Percentiles rank a stretch among this genome's conserved stretches.
Conservation (phyloP, 2,113 vertebrate genomes). For the Salvelinus namaycush region DNA sequence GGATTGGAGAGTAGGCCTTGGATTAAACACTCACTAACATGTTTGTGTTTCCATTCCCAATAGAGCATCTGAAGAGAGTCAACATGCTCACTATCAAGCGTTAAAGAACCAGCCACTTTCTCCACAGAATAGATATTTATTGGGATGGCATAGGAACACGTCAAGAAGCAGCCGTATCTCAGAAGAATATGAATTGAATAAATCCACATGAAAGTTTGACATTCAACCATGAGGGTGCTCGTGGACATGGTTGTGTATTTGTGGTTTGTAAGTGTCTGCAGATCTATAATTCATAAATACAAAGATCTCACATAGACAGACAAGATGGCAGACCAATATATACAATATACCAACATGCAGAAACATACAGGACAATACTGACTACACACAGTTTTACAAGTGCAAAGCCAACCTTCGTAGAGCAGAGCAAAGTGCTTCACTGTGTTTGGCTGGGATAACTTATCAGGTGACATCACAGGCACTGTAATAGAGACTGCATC, state of each 20-base stretch:
- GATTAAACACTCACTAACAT: not conserved
- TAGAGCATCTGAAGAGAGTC: constrained; percentile 20
- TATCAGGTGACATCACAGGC: not conserved
- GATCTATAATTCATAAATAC: not conserved
- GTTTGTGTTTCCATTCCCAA: not conserved
- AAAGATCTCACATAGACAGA: not conserved
- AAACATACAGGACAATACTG: not conserved
- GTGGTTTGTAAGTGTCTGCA: not conserved
- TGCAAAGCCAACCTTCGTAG: not conserved
- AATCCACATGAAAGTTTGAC: constrained; percentile 51
- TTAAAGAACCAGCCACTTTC: constrained; percentile 28
- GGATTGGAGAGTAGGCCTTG: not conserved
- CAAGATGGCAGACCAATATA: not conserved
- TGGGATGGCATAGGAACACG: constrained; percentile 32
- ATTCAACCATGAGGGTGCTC: not conserved
- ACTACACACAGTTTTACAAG: not conserved
- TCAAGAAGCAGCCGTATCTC: not conserved
- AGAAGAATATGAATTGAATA: constrained; percentile 21
- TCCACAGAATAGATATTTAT: constrained; percentile 60
- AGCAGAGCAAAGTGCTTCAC: not conserved
- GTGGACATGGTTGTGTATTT: not conserved
- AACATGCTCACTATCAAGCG: not conserved
- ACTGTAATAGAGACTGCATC: not conserved
- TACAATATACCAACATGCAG: not conserved
- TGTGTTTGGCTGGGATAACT: not conserved